Percentiles rank a stretch among this genome's conserved stretches.
Conservation (phyloP, 2,888 invertebrate species). For the Drosophila austrosaltans region DNA sequence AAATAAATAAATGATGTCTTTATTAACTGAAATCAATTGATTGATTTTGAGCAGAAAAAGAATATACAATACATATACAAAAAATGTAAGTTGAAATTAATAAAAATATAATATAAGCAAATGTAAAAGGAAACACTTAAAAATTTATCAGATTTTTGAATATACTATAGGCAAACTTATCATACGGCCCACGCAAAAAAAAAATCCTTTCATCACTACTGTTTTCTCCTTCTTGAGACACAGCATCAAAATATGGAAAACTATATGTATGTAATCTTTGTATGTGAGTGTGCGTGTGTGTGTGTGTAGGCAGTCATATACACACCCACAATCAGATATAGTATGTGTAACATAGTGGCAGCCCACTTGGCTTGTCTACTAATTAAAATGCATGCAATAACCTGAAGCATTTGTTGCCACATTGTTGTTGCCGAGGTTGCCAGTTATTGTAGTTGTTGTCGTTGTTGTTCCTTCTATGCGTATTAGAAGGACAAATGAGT, state of each 20-base stretch:
- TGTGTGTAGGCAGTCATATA: not conserved
- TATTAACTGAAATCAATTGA: too few relatives aligned
- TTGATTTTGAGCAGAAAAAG: too few relatives aligned
- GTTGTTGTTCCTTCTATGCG: slow-evolving; percentile 56
- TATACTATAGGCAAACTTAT: not conserved
- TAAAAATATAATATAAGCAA: too few relatives aligned
- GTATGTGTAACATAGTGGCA: slow-evolving; percentile 53
- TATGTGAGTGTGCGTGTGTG: not conserved
- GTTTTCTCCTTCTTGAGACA: slow-evolving; percentile 20
- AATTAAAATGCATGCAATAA: slow-evolving; percentile 78
- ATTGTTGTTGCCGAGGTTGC: slow-evolving; percentile 67
- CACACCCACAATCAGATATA: slow-evolving; percentile 6
- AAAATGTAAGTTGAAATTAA: too few relatives aligned
- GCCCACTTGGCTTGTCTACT: slow-evolving; percentile 79
- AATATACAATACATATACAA: too few relatives aligned
- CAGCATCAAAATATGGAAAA: slow-evolving; percentile 3
- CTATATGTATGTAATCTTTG: not conserved
- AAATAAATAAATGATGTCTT: too few relatives aligned
- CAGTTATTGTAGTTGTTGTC: slow-evolving; percentile 31
- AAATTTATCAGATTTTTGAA: not conserved
- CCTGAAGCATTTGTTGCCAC: slow-evolving; percentile 77
- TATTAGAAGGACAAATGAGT: slow-evolving; percentile 64
- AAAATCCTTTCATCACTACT: slow-evolving; percentile 8
- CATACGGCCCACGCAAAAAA: slow-evolving; percentile 5
- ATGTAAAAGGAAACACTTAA: not conserved